Conservation (phyloP, 2,888 invertebrate genomes). For the Nasonia oneida region DNA sequence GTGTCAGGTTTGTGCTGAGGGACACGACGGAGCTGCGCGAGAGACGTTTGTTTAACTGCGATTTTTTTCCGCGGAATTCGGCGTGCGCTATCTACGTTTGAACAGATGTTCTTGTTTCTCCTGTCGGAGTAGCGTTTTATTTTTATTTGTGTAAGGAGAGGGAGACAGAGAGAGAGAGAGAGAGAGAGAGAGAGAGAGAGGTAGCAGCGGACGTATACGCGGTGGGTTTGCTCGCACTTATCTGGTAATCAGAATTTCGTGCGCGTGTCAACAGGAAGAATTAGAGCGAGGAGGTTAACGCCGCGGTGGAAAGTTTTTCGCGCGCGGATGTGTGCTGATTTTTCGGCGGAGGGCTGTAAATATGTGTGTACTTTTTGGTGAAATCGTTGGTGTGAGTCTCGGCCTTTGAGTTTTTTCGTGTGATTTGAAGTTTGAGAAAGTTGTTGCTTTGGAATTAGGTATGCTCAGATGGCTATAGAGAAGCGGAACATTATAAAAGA, state of each 20-base stretch:
- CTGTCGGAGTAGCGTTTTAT: not conserved
- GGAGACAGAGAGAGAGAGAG: no score
- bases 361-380: not conserved
- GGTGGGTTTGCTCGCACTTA: not conserved
- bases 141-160: not conserved
- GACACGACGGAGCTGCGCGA: not conserved
- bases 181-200: no score
- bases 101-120: not conserved
- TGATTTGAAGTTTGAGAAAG: no score
- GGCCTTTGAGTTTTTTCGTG: not conserved
- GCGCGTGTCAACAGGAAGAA: slow-evolving; percentile 17
- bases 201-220: not conserved
- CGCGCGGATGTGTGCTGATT: not conserved
- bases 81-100: not conserved
- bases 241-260: slow-evolving; percentile 15
- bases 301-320: not conserved
- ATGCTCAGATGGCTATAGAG: no score
- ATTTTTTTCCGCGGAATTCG: not conserved
- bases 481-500: no score
- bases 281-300: slow-evolving; percentile 5
- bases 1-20: not conserved
- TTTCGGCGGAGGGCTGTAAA: not conserved
- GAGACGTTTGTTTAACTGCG: slow-evolving; percentile 4
- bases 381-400: not conserved
- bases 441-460: not conserved